Base-by-base conservation (phyloP, 2,113 vertebrate species). In the Choloepus hoffmanni region DNA sequence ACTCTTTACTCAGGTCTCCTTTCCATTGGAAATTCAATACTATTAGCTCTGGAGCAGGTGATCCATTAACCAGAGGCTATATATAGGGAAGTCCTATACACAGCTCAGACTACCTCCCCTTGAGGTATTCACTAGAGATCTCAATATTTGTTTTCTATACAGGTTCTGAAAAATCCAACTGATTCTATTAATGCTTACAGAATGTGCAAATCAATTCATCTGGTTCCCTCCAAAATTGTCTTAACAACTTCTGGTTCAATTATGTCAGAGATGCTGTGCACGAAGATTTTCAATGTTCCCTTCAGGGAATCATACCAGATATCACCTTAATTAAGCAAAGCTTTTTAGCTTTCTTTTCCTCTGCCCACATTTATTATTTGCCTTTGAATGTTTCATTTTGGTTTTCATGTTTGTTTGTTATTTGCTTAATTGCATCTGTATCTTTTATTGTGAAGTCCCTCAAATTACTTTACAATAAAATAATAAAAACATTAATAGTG, bases 401-500 rank as follows among this genome's bases (percentile, higher is more conserved):
- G 7, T 73, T 81, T 95, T 85, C 28, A 60, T 67, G 24, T 82
- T 67, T 76, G 45, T 48, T 48, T 88, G 2, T 36, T 65, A 84
- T 91, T 94, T 36, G 11, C 83, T 50, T 85, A 62, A 65, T 65
- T 68, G 5, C 58, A 83, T 28, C 33, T 70, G 5, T 81, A n/a
- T 23, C 14, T 68, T 53, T 94, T 76, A 93, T 55, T 58, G 21
- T 43, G 8, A 45, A 72, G 36, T 40, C 74, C 55, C 11, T 60
- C 9, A 55, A 89, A 85, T 73, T 68, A 30, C 1, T 74, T 70
- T 79, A 76, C 26, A 95, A 43, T 85, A 94, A 92, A 83, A 74
- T 89, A 45, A 60, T 43, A 63, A 93, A 95, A 82, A 15, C 8
- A 12, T 89, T 65, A 76, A 24, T 94, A 9, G 81, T 16, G 83